Conservation (phyloP, 2,888 invertebrate species). For the Ditylenchus weischeri region DNA sequence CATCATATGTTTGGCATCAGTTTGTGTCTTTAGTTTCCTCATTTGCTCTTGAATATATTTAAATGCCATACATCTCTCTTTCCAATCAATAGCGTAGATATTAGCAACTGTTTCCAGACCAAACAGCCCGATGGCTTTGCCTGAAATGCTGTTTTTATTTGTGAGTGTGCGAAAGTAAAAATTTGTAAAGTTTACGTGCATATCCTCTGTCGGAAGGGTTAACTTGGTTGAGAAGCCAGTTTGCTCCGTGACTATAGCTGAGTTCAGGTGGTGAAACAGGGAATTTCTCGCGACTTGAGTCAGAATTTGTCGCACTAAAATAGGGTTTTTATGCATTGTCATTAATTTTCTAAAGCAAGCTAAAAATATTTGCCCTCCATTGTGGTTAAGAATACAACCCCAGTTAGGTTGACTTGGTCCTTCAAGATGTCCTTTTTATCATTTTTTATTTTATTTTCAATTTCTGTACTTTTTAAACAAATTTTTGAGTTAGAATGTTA, state of each 20-base stretch:
- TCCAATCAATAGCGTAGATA: conserved; percentile 6
- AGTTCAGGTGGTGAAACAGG: too few species aligned
- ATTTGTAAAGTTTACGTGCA: background rate
- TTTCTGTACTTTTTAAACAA: too few species aligned
- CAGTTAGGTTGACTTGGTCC: too few species aligned
- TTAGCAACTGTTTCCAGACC: conserved; percentile 4
- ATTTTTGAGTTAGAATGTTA: too few species aligned
- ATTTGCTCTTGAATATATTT: background rate
- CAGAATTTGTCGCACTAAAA: too few species aligned
- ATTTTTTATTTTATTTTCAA: too few species aligned
- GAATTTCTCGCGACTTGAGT: too few species aligned
- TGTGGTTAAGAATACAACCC: too few species aligned
- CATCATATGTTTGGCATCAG: background rate
- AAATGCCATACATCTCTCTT: background rate
- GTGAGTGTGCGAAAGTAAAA: background rate
- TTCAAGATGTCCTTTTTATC: too few species aligned
- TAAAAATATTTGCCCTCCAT: too few species aligned
- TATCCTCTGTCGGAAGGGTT: conserved; percentile 5
- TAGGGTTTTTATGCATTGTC: too few species aligned
- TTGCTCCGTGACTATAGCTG: background rate
- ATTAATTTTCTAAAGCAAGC: too few species aligned
- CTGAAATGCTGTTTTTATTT: background rate
- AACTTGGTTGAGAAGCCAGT: conserved; percentile 2
- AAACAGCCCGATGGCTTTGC: conserved; percentile 1
- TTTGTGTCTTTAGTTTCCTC: background rate